Conservation (phyloP, 2,888 invertebrate genomes). For the Pheosia gnoma region DNA sequence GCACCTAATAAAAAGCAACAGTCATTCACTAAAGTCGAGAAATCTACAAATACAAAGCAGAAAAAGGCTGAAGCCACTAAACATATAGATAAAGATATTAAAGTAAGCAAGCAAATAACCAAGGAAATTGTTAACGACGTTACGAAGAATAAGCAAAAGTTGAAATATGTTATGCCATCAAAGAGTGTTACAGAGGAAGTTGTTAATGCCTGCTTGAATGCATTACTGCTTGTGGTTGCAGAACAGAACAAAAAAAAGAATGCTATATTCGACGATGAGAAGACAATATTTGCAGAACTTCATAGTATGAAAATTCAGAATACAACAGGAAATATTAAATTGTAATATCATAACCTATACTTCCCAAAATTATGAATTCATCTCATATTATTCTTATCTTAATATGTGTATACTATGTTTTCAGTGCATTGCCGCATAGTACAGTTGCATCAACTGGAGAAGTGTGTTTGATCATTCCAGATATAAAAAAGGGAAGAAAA, state of each 20-base stretch:
- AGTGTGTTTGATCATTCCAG: slow-evolving; percentile 91
- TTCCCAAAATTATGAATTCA: too few species aligned
- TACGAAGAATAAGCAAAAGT: slow-evolving; percentile 41
- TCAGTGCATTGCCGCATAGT: slow-evolving; percentile 81
- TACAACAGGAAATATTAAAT: slow-evolving; percentile 83
- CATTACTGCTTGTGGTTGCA: slow-evolving; percentile 60
- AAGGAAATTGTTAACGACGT: slow-evolving; percentile 9
- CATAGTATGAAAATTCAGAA: slow-evolving; percentile 87
- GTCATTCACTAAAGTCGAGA: slow-evolving; percentile 19
- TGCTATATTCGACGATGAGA: slow-evolving; percentile 82
- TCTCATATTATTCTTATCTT: not conserved
- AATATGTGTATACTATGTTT: slow-evolving; percentile 10
- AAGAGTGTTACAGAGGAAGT: slow-evolving; percentile 58
- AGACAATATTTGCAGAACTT: slow-evolving; percentile 84
- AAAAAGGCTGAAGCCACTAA: slow-evolving; percentile 10
- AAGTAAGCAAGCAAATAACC: slow-evolving; percentile 17
- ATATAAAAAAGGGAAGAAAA: slow-evolving; percentile 88
- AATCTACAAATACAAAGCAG: slow-evolving; percentile 21
- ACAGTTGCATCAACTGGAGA: slow-evolving; percentile 87
- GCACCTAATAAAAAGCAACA: slow-evolving; percentile 18
- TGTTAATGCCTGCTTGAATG: slow-evolving; percentile 58
- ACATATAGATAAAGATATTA: slow-evolving; percentile 12
- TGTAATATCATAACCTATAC: slow-evolving; percentile 67
- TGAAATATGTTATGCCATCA: slow-evolving; percentile 65
- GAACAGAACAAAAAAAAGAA: slow-evolving; percentile 63